A percentile compares a stretch with the other conserved stretches of the same genome.
These are phyloP conservation scores for Dorcus parallelipipedus DNA, from an alignment of 2,888 invertebrate genomes.

Conservation along the genomic window DNA sequence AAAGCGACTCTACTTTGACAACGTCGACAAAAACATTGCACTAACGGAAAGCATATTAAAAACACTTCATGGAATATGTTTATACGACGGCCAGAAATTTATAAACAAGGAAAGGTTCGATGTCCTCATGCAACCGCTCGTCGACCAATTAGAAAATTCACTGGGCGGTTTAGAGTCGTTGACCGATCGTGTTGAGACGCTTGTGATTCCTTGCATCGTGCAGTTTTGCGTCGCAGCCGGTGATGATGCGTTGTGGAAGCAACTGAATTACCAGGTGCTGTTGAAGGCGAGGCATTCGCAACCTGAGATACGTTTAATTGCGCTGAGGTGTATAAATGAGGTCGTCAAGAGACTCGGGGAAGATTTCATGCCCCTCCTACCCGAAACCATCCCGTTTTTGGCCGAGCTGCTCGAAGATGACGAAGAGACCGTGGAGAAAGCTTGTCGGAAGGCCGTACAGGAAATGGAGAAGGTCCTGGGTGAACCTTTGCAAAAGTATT, in stretches of 20 bases:
- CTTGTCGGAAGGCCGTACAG: slow-evolving; percentile 75
- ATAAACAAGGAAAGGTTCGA: slow-evolving; percentile 83
- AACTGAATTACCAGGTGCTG: slow-evolving; percentile 84
- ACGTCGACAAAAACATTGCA: slow-evolving; percentile 57
- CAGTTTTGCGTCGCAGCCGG: slow-evolving; percentile 78
- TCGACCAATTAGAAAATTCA: slow-evolving; percentile 83
- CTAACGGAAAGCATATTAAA: slow-evolving; percentile 70
- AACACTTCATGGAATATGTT: slow-evolving; percentile 74
- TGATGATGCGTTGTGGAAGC: slow-evolving; percentile 86
- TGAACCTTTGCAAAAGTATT: slow-evolving; percentile 87
- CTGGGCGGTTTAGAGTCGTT: slow-evolving; percentile 61
- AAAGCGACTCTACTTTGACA: slow-evolving; percentile 52
- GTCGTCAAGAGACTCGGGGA: slow-evolving; percentile 82
- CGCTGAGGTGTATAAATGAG: slow-evolving; percentile 70
- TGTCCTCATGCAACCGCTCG: slow-evolving; percentile 78
- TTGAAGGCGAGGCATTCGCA: slow-evolving; percentile 79
- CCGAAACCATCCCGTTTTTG: slow-evolving; percentile 91
- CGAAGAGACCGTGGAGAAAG: slow-evolving; percentile 74
- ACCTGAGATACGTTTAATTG: slow-evolving; percentile 69
- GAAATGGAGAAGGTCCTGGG: slow-evolving; percentile 84
- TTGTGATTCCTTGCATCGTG: slow-evolving; percentile 75
- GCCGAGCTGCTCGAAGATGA: slow-evolving; percentile 92
- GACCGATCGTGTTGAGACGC: slow-evolving; percentile 56
- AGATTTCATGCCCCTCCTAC: slow-evolving; percentile 82
- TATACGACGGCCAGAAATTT: slow-evolving; percentile 80